Base-by-base conservation (phyloP, 2,888 invertebrate genomes). In the Drosophila atroscutellata region DNA sequence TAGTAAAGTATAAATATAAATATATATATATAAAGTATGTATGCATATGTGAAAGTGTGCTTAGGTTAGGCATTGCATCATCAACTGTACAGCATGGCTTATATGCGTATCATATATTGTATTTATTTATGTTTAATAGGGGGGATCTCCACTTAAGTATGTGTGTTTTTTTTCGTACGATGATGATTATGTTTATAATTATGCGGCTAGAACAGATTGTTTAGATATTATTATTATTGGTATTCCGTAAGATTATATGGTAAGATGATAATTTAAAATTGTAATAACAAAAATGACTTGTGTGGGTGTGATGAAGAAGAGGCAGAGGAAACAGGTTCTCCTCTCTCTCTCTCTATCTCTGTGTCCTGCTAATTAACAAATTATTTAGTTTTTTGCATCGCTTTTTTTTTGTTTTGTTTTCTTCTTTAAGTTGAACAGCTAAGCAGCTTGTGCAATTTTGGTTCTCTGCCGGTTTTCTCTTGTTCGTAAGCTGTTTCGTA, bases 51-150 rank as follows among this genome's bases (percentile, higher is more conserved):
- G 77, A 83, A 83, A 78, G 71, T 76, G 87, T 86, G 89, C 82
- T 81, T 84, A 84, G 87, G 66, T 83, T 74, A 77, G 78, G 86
- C 86, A 80, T 86, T 83, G 90, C 83, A 83, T 81, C 75, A 72
- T 88, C 83, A 88, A 89, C 85, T 85, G 85, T 85, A 85, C 85
- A 85, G 70, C 90, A 84, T 85, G 85, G 85, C 85, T 80, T 71
- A 80, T 82, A 74, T 81, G 79, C 70, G 64, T 77, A 72, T 72
- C 59, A 58, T 72, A 52, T 63, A 77, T 66, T 42, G 37, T 72
- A 60, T 63, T 58, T 47, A 57, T 70, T 72, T 72, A 72, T 63
- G 47, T 71, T 45, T 62, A 69, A 69, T 73, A 69, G 78, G 79
- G 39, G 66, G 57, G n/a, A 49, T 61, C 66, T 63, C 63, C 63